phyloP scores from a whole-genome alignment of 2,113 vertebrate species.

The Struthio camelus region DNA sequence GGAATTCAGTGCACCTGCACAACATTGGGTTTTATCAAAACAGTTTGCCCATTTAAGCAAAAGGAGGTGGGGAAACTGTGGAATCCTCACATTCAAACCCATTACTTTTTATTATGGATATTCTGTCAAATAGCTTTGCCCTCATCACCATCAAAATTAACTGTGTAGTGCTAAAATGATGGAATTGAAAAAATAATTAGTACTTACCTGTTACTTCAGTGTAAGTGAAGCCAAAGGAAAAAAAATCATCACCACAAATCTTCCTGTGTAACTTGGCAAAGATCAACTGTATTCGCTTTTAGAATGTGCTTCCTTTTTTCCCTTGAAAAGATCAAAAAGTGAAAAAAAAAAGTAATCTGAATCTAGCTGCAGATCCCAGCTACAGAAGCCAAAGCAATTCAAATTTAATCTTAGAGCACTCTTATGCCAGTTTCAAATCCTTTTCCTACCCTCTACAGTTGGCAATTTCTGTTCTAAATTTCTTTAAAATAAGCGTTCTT shows the following conservation, averaged over 20 bases:
- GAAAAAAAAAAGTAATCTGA: background rate
- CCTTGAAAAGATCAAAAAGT: background rate
- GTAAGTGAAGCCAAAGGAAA: background rate
- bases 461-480: conserved; percentile 63
- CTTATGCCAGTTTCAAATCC: conserved; percentile 56
- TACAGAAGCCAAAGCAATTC: conserved; percentile 48
- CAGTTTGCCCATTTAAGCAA: background rate
- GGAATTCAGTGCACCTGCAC: conserved; percentile 21
- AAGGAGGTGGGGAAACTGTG: background rate
- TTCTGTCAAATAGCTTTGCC: conserved; percentile 11
- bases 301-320: background rate
- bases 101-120: background rate
- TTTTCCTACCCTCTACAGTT: conserved; percentile 32
- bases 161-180: conserved; percentile 13
- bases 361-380: conserved; percentile 13
- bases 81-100: background rate
- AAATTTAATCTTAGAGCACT: conserved; percentile 46
- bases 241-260: background rate
- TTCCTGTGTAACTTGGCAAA: background rate
- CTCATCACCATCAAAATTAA: conserved; percentile 25
- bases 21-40: conserved; percentile 38
- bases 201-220: conserved; percentile 12
- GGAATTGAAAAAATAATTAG: background rate
- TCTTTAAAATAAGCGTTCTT: conserved; percentile 69
- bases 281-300: background rate